These are phyloP conservation scores for Oreochromis niloticus DNA, from an alignment of 2,113 vertebrate genomes.

Conservation along the genomic window DNA sequence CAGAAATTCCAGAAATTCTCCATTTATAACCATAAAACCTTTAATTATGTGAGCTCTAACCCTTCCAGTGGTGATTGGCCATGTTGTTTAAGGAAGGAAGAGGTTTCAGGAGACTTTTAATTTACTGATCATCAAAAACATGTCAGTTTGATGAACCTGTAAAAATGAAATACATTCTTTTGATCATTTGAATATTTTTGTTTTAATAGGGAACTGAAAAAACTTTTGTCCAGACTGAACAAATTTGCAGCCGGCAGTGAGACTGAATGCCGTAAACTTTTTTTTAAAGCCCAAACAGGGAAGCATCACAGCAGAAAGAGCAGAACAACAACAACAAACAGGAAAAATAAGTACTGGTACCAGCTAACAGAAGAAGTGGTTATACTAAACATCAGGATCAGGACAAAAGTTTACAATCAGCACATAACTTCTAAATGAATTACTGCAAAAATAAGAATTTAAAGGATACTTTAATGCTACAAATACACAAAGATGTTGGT, in stretches of 20 bases:
- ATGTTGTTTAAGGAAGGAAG: background rate
- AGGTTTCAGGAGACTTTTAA: background rate
- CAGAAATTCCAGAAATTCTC: slow-evolving; percentile 39
- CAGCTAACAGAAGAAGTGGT: background rate
- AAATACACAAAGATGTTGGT: background rate
- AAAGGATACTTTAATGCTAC: background rate
- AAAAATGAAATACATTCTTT: background rate
- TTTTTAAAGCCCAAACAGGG: background rate
- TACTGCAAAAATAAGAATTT: background rate
- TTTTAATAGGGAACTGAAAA: background rate
- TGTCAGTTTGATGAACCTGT: background rate
- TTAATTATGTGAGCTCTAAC: slow-evolving; percentile 27
- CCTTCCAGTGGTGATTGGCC: background rate
- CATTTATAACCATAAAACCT: slow-evolving; percentile 48
- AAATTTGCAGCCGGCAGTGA: background rate
- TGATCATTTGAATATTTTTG: background rate
- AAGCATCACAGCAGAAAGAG: background rate
- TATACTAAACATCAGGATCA: background rate
- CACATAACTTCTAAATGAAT: background rate
- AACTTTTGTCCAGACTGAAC: background rate
- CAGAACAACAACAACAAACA: background rate
- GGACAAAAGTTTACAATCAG: background rate
- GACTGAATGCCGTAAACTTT: background rate
- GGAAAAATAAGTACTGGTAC: background rate
- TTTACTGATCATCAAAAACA: background rate